Evolutionary conservation across 1,140 invertebrate genomes (phyloP), one percentile per base, ranked within the genome.

Genomic region (Coptotermes formosanus): DNA sequence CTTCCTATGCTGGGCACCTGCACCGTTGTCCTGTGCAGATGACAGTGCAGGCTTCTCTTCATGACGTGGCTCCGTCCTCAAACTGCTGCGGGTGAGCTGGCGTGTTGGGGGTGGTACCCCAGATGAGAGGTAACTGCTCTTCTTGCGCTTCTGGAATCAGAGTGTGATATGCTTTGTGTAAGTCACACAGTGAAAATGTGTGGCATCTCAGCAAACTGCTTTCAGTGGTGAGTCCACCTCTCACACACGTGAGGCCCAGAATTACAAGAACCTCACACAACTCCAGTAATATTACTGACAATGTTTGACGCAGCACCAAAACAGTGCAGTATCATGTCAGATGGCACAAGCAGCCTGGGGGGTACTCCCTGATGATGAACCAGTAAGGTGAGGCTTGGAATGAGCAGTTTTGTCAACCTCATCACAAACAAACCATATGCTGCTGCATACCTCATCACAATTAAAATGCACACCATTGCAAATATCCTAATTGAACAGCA

Each of bases 91-190:
- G 6, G 64, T 75, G 25, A 75, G 64, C 64, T 75, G 64, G n/a
- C 64, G 64, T 75, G 64, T 75, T 9, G n/a, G n/a, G 25, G 64
- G 64, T 75, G 64, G 64, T 30, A 23, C 43, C 7, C 44, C 23
- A 1, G 85, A 82, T 45, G 81, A 25, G n/a, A 85, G 81, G 44
- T 85, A 85, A 43, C 43, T 85, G 25, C 25, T 85, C 85, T 85
- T 85, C 85, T 85, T 85, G 23, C 85, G 69, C 43, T 85, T 85
- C 85, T 85, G 44, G 16, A 81, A 81, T 75, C 25, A 25, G 75
- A 48, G 45, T 23, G 69, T 83, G 12, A 21, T 38, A 4, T 38
- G 38, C 38, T 38, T 69, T 23, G n/a, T 4, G n/a, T 82, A 7
- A 83, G 12, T 83, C 11, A 43, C 19, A 44, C 11, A 83, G n/a